These are phyloP conservation scores for Ernsta delagoae DNA, from an alignment of 2,888 invertebrate species.

Conservation along the genomic window DNA sequence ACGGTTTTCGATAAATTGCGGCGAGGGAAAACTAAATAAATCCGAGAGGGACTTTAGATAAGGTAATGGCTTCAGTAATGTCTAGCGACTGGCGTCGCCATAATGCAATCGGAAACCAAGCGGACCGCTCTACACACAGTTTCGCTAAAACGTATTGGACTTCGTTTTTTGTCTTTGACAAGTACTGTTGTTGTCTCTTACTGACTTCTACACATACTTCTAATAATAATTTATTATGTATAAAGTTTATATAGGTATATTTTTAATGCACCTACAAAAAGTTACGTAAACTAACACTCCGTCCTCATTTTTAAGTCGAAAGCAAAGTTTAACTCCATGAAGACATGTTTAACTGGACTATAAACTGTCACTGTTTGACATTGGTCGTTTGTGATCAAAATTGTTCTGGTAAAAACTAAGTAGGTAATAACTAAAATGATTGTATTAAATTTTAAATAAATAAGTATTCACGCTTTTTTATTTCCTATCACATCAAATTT, in stretches of 20 bases:
- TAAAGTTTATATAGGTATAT: no score
- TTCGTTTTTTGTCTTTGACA: constrained; percentile 42
- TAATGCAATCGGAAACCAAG: constrained; percentile 80
- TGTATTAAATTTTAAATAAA: neutral
- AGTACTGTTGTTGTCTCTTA: constrained; percentile 31
- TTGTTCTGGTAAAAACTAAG: no score
- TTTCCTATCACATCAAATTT: neutral
- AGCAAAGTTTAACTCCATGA: no score
- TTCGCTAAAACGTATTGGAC: constrained; percentile 50
- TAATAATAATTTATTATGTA: no score
- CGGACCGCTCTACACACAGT: constrained; percentile 63
- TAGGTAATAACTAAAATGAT: no score
- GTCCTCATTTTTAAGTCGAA: no score
- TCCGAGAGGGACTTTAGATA: constrained; percentile 84
- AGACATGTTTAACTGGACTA: no score
- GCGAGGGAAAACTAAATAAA: constrained; percentile 85
- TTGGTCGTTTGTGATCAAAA: no score
- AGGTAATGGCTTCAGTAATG: constrained; percentile 84
- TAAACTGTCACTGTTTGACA: no score
- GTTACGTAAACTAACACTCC: no score
- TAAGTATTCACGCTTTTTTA: neutral
- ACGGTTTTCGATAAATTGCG: constrained; percentile 84
- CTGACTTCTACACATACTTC: no score
- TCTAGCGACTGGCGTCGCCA: constrained; percentile 75
- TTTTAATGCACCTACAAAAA: no score